Conservation (phyloP, 64 coral and sea anemone species). For the Trachythela sp. region DNA sequence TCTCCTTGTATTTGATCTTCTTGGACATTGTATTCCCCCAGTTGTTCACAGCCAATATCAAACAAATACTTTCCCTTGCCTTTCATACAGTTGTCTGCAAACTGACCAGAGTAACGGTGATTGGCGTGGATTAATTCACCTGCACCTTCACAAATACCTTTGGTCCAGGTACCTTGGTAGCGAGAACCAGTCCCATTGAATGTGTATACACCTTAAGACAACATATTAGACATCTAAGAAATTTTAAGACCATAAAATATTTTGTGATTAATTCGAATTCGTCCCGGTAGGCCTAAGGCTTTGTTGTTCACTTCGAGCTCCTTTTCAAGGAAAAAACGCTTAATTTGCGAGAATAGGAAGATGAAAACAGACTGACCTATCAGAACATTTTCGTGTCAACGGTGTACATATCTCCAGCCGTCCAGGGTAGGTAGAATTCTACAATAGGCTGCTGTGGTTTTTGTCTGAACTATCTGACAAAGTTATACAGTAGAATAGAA, state of each 20-base stretch:
- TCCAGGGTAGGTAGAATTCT: no score
- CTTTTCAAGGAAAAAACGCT: no score
- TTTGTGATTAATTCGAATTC: no score
- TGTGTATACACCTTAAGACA: constrained; percentile 20
- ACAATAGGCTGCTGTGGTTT: no score
- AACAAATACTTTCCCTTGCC: constrained; percentile 3
- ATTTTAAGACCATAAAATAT: not conserved
- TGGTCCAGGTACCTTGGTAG: constrained; percentile 14
- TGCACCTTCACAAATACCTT: constrained; percentile 6
- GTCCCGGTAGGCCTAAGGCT: no score
- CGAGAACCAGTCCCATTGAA: constrained; percentile 15
- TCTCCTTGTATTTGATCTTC: constrained; percentile 22
- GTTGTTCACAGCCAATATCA: constrained; percentile 17
- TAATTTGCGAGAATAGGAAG: no score
- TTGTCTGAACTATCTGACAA: no score
- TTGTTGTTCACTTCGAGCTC: no score
- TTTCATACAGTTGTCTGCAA: constrained; percentile 20
- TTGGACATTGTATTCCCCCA: constrained; percentile 6
- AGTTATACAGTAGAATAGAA: no score
- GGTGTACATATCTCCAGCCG: no score
- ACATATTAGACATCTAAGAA: not conserved
- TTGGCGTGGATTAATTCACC: constrained; percentile 4
- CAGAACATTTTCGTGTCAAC: no score
- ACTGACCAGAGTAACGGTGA: constrained; percentile 10
- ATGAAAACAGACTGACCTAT: no score